Percentiles rank a stretch among this genome's conserved stretches.
Evolutionary conservation across 1,140 invertebrate genomes (phyloP).

Genomic region (Uloborus diversus): DNA sequence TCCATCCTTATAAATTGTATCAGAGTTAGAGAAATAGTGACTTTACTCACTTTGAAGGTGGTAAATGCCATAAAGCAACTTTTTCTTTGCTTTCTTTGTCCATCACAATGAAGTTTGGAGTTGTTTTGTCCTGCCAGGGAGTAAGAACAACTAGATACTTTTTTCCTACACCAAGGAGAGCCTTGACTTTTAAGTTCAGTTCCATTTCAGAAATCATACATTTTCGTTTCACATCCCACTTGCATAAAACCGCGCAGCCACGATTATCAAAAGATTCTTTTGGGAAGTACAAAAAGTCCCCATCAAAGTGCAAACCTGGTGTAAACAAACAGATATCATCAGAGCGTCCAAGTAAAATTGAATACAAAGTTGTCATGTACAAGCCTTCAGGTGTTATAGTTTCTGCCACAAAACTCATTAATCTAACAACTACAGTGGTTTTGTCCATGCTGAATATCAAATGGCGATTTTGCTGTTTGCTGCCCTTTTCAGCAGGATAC

Average conservation of each 20-base stretch:
- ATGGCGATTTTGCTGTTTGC: constrained; percentile 32
- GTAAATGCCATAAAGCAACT: constrained; percentile 58
- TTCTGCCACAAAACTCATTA: constrained; percentile 22
- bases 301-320: constrained; percentile 59
- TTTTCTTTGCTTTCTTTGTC: constrained; percentile 56
- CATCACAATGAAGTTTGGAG: constrained; percentile 59
- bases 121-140: constrained; percentile 45
- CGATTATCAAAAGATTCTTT: constrained; percentile 57
- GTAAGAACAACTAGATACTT: constrained; percentile 59
- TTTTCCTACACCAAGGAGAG: constrained; percentile 59
- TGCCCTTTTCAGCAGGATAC: constrained; percentile 34
- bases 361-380: constrained; percentile 48
- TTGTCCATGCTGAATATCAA: constrained; percentile 59
- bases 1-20: too few species aligned
- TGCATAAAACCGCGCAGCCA: constrained; percentile 51
- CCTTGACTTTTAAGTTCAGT: constrained; percentile 60
- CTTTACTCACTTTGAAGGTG: constrained; percentile 60
- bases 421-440: constrained; percentile 55
- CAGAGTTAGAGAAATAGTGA: too few species aligned
- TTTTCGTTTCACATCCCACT: constrained; percentile 56
- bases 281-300: constrained; percentile 58
- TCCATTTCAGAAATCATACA: constrained; percentile 43
- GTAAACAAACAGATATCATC: constrained; percentile 56
- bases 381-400: constrained; percentile 24
- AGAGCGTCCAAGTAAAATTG: constrained; percentile 45